Base-by-base conservation (phyloP, 2,888 invertebrate genomes). In the Nesidiocoris tenuis region DNA sequence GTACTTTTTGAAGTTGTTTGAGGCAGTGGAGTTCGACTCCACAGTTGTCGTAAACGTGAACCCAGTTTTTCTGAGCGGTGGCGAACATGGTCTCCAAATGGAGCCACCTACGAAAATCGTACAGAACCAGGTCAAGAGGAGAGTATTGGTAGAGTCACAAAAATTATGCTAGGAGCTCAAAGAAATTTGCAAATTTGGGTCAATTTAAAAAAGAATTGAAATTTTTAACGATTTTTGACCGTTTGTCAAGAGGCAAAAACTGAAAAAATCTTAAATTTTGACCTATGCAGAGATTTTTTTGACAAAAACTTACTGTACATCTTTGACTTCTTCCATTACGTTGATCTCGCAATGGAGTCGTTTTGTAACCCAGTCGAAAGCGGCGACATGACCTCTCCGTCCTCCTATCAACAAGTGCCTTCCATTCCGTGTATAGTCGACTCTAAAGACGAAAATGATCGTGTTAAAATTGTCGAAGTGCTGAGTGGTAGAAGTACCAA, bases 1-100 rank as follows among this genome's bases (percentile, higher is more conserved):
- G 87, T 3, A 94, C 90, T 80, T 89, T 88, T 83, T 93, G 88
- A 84, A 99, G 85, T 79, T 86, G 87, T 84, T 98, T 98, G 0
- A 99, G 83, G 83, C 98, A 98, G 83, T 99, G 99, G 74, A 99
- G 83, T 84, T 99, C 99, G 61, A 92, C 91, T n/a, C 98, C 98
- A 81, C 94, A 91, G 82, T 95, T 95, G 83, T 99, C 99, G 83
- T 99, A 99, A 79, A 99, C 91, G 82, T 96, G 93, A 0, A 96
- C 90, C 95, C 96, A 98, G 80, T 93, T 90, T 82, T 96, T 97
- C 84, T 99, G 99, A 0, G 98, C 98, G 2, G 92, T 95, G 0
- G 99, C 99, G 84, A 95, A 93, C 95, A 98, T 95, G 5, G 95
- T 97, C 85, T 98, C 98, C 64, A 94, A 87, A 84, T 99, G 99